These are phyloP conservation scores for Zaprionus capensis DNA, from an alignment of 1,140 invertebrate genomes.

Conservation along the genomic window DNA sequence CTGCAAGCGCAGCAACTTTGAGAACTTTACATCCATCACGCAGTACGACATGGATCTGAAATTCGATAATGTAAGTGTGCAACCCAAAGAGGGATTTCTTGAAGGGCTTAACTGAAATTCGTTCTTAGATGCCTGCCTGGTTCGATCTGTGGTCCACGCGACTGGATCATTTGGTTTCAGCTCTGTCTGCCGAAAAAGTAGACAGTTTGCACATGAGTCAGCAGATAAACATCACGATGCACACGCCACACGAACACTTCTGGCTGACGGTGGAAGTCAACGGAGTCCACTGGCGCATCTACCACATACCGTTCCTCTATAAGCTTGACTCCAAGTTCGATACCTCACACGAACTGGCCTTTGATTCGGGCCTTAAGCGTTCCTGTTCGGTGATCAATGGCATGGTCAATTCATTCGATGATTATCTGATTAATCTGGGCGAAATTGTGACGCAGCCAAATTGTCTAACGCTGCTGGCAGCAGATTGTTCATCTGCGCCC, in stretches of 20 bases:
- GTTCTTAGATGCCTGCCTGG: conserved; percentile 80
- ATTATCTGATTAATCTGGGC: conserved; percentile 72
- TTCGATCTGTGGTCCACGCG: conserved; percentile 79
- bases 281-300: conserved; percentile 75
- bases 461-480: conserved; percentile 73
- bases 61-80: conserved; percentile 73
- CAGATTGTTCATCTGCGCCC: conserved; percentile 72
- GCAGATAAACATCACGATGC: conserved; percentile 73
- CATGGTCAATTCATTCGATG: conserved; percentile 80
- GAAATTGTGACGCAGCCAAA: conserved; percentile 55
- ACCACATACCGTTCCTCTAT: conserved; percentile 79
- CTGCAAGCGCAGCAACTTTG: conserved; percentile 81
- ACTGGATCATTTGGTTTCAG: conserved; percentile 78
- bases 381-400: conserved; percentile 82
- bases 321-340: conserved; percentile 82
- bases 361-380: conserved; percentile 74
- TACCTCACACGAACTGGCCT: conserved; percentile 74
- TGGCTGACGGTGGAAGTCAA: conserved; percentile 76
- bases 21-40: conserved; percentile 80
- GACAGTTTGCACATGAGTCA: conserved; percentile 75
- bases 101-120: not conserved
- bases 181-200: conserved; percentile 70
- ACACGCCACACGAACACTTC: conserved; percentile 76
- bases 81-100: not conserved
- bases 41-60: conserved; percentile 80